Conservation (phyloP, 30 jellyfish, hydroid and myxozoan species). For the Aurelia coerulea region DNA sequence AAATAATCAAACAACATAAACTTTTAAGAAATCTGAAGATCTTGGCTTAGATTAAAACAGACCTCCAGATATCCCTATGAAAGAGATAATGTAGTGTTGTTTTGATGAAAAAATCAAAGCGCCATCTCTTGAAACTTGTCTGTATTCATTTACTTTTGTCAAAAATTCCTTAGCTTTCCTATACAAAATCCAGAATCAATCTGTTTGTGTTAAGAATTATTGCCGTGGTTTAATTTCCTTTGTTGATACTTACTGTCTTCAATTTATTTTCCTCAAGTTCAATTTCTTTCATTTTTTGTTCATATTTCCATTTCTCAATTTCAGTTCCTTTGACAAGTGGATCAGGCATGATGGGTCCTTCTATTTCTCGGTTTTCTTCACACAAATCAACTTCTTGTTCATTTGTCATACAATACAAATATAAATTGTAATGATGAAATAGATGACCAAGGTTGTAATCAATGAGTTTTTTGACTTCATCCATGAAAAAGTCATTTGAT, state of each 20-base stretch:
- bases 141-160: no score
- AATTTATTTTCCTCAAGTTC: conserved; percentile 12
- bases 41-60: no score
- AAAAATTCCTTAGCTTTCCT: no score
- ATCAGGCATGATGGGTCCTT: conserved; percentile 28
- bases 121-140: no score
- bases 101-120: no score
- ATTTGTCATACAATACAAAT: conserved; percentile 56
- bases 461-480: conserved; percentile 24
- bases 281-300: conserved; percentile 24
- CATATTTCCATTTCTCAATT: conserved; percentile 52
- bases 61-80: no score
- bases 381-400: conserved; percentile 53
- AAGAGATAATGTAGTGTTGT: no score
- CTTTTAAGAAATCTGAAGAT: no score
- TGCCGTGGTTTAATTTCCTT: no score
- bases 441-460: conserved; percentile 27
- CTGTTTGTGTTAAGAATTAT: no score
- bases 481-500: neutral
- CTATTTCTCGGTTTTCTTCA: neutral
- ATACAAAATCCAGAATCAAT: no score
- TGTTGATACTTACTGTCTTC: conserved; percentile 18
- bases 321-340: conserved; percentile 39
- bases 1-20: no score
- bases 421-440: conserved; percentile 45